Evolutionary conservation across 2,888 invertebrate genomes (phyloP).

Genomic region (Odontothrips loti): DNA sequence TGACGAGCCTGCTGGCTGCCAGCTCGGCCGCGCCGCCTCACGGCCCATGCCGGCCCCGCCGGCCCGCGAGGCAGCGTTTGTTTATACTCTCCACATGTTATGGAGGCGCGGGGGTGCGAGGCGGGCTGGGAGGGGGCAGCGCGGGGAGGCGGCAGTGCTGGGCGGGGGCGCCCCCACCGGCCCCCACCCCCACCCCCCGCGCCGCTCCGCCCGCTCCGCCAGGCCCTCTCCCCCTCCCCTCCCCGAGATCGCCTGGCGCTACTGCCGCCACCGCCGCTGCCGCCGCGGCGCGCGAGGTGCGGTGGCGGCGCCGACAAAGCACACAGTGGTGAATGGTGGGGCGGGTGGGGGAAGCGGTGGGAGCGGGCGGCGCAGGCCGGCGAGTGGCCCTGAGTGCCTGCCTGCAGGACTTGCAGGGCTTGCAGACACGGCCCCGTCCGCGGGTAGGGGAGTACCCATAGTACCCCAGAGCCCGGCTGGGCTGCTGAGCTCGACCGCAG

Average conservation of each 20-base stretch:
- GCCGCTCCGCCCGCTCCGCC: slow-evolving; percentile 38
- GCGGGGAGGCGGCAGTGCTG: slow-evolving; percentile 52
- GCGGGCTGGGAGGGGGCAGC: slow-evolving; percentile 49
- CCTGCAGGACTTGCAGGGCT: neutral
- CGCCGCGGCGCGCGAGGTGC: slow-evolving; percentile 47
- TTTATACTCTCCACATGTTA: slow-evolving; percentile 52
- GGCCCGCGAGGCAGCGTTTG: slow-evolving; percentile 50
- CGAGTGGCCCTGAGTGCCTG: neutral
- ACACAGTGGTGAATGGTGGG: slow-evolving; percentile 25
- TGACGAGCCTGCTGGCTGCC: slow-evolving; percentile 36
- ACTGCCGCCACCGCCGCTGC: slow-evolving; percentile 40
- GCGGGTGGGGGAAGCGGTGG: neutral
- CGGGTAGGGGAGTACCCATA: no score
- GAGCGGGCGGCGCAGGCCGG: neutral
- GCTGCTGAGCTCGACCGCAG: no score
- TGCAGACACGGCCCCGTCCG: no score
- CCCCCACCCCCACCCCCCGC: slow-evolving; percentile 38
- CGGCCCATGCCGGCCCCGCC: slow-evolving; percentile 37
- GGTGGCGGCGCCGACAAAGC: slow-evolving; percentile 46
- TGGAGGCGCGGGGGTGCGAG: slow-evolving; percentile 49
- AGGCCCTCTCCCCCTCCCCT: slow-evolving; percentile 37
- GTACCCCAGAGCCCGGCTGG: no score
- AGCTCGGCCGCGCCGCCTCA: slow-evolving; percentile 33
- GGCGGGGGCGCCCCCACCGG: slow-evolving; percentile 41
- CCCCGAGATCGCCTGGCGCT: slow-evolving; percentile 30